A percentile compares a stretch with the other conserved stretches of the same genome.
Conservation (phyloP, 1,140 invertebrate species). For the Callitettix versicolor region DNA sequence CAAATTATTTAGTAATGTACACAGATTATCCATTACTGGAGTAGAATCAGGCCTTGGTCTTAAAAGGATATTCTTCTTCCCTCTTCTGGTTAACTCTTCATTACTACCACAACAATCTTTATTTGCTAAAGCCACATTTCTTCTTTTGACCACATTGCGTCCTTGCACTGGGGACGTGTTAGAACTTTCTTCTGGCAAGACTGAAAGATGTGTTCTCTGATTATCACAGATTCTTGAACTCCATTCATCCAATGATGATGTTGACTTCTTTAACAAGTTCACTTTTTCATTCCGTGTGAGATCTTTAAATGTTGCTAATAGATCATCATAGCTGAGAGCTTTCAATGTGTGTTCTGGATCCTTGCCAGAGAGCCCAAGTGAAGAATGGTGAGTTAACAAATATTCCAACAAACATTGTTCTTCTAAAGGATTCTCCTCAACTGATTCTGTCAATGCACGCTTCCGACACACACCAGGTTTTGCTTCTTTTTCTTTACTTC, state of each 20-base stretch:
- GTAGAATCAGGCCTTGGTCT: constrained; percentile 16
- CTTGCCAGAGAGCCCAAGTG: constrained; percentile 7
- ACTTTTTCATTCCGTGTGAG: constrained; percentile 14
- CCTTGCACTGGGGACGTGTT: neutral
- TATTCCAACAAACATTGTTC: constrained; percentile 25
- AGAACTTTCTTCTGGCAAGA: constrained; percentile 26
- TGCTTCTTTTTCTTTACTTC: constrained; percentile 11
- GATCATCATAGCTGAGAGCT: constrained; percentile 26
- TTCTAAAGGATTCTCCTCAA: constrained; percentile 25
- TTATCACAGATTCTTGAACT: constrained; percentile 3
- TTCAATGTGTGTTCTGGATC: constrained; percentile 17
- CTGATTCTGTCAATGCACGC: constrained; percentile 19
- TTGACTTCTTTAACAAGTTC: constrained; percentile 12
- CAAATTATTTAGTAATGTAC: constrained; percentile 33
- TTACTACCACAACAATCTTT: constrained; percentile 12
- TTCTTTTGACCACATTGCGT: constrained; percentile 8
- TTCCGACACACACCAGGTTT: constrained; percentile 15
- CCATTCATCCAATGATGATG: constrained; percentile 7
- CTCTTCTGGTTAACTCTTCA: constrained; percentile 11
- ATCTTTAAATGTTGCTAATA: constrained; percentile 24
- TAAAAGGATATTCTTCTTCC: neutral
- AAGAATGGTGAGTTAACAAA: constrained; percentile 16
- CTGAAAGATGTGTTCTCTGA: constrained; percentile 13
- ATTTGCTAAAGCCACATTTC: neutral
- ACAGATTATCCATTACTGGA: constrained; percentile 12